A percentile compares a stretch with the other conserved stretches of the same genome.
Evolutionary conservation across 2,113 vertebrate genomes (phyloP).

Genomic region (Mastomys natalensis): DNA sequence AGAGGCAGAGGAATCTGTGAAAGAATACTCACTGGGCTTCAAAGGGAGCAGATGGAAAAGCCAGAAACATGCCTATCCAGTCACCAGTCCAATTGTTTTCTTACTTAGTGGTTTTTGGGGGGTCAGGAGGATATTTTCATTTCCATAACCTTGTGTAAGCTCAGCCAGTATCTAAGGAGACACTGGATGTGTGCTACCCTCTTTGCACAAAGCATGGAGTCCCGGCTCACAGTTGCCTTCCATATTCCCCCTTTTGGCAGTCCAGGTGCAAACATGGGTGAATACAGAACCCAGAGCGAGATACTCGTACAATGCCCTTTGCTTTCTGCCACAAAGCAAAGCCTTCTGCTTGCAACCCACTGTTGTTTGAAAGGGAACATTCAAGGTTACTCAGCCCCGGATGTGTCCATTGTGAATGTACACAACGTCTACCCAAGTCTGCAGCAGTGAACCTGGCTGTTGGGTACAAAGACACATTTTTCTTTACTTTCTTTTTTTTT

Average conservation of each 20-base stretch:
- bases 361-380: fast-evolving
- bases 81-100: not conserved
- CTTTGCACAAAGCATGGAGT: fast-evolving
- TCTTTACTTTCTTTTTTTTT: not conserved
- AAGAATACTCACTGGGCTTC: not conserved
- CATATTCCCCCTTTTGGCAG: not conserved
- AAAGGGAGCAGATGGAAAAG: fast-evolving
- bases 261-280: not conserved
- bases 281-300: not conserved
- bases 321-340: fast-evolving
- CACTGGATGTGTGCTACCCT: fast-evolving
- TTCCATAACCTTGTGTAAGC: not conserved
- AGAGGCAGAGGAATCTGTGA: not conserved
- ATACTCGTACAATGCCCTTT: not conserved
- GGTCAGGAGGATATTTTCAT: not conserved
- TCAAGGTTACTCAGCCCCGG: fast-evolving
- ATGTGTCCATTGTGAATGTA: fast-evolving
- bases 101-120: too few relatives aligned
- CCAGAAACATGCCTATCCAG: too few relatives aligned
- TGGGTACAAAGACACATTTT: not conserved
- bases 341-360: fast-evolving
- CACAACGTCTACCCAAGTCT: fast-evolving
- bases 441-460: fast-evolving
- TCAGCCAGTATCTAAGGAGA: not conserved
- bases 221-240: not conserved